Base-by-base conservation (phyloP, 2,888 invertebrate genomes). In the Adelognathus sp. region DNA sequence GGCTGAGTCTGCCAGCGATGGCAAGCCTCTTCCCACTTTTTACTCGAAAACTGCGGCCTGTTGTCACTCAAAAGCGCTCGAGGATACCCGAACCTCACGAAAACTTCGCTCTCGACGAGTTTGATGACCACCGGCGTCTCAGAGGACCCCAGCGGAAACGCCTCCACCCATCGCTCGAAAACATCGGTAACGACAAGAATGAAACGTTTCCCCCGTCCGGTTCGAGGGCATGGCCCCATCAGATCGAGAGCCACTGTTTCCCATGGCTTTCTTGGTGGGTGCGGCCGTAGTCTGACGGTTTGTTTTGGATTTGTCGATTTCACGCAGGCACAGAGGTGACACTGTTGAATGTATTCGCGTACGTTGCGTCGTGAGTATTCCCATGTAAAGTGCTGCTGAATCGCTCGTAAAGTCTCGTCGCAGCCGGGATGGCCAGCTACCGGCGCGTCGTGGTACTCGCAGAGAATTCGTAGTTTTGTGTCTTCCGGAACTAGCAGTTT, bases 141-240 rank as follows among this genome's bases (percentile, higher is more conserved):
- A 2, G 64, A 76, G 1, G 60, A 33, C 2, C 69, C 36, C 1
- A 75, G 4, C 0, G 83, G 67, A 50, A 80, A 84, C 0, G 81
- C 85, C 46, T 85, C 85, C 1, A 79, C 79, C 83, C 85, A 86
- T 18, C 78, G 60, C 16, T 80, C 82, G 36, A 79, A 85, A 2
- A 82, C n/a, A 54, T 83, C 82, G 1, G 81, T 84, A 0, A 82
- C 63, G 1, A 84, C 84, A 5, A 84, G 66, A n/a, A 83, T 69
- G 52, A 74, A 79, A 1, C 72, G 41, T 21, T 72, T 63, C 0
- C 76, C 75, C 31, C 52, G n/a, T 1, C 61, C 63, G 0, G 69
- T 77, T 1, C 52, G 60, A 0, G 77, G 76, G 16, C 77, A 74
- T 0, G 80, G 77, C 4, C 80, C 80, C 73, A 80, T 73, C 0